A percentile compares a stretch with the other conserved stretches of the same genome.
Conservation (phyloP, 2,797 vertebrate species). For the Pithecia hirsuta region DNA sequence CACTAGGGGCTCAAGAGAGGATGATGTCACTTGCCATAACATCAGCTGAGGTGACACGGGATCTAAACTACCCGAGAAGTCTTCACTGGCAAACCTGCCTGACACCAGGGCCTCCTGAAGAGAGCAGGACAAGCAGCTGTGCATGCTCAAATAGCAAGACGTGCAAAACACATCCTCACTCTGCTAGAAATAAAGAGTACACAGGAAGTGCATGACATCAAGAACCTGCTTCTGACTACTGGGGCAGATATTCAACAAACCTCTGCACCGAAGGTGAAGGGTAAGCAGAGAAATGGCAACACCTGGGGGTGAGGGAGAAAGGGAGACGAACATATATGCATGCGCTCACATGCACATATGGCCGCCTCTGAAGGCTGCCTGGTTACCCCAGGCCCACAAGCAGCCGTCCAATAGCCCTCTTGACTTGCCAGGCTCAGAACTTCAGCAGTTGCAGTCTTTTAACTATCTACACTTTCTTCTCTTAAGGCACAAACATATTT, state of each 20-base stretch:
- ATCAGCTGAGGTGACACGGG: constrained; percentile 52
- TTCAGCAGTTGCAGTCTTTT: neutral
- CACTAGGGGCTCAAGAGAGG: constrained; percentile 67
- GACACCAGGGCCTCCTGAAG: constrained; percentile 56
- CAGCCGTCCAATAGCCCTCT: constrained; percentile 43
- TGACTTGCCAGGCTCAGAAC: constrained; percentile 63
- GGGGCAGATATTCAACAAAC: constrained; percentile 51
- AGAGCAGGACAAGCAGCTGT: constrained; percentile 71
- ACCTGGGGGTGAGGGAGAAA: neutral
- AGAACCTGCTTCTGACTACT: constrained; percentile 31
- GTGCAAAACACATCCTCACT: constrained; percentile 78
- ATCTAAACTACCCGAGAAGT: neutral
- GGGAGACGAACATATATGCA: neutral
- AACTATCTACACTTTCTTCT: constrained; percentile 48
- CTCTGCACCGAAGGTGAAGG: constrained; percentile 55
- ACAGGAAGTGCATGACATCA: constrained; percentile 57
- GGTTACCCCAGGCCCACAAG: constrained; percentile 47
- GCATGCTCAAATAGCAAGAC: constrained; percentile 81
- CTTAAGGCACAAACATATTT: constrained; percentile 87
- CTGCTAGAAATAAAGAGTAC: constrained; percentile 63
- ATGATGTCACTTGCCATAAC: constrained; percentile 51
- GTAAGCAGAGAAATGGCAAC: constrained; percentile 60
- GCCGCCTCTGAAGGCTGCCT: constrained; percentile 40
- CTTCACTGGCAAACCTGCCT: constrained; percentile 47
- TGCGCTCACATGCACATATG: neutral